Percentiles rank a stretch among this genome's conserved stretches.
Evolutionary conservation across 2,888 invertebrate species (phyloP).

Genomic region (Cataglyphis albicans): DNA sequence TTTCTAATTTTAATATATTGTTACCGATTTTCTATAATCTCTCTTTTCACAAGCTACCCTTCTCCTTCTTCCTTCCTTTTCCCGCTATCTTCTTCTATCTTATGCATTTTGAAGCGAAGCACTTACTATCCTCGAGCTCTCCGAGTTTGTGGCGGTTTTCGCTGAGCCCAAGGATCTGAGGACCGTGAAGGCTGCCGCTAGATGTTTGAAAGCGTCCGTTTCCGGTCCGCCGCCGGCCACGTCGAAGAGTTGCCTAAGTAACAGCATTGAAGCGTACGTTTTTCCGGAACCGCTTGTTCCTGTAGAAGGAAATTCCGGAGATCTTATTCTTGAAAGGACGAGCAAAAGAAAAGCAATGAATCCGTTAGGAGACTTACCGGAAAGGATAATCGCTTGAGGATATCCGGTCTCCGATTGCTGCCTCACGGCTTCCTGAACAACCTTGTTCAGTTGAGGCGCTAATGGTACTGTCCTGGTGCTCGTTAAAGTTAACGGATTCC

Average conservation of each 20-base stretch:
- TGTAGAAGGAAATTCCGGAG: conserved; percentile 74
- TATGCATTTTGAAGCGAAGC: conserved; percentile 29
- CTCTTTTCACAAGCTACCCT: neutral
- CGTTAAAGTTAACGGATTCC: conserved; percentile 94
- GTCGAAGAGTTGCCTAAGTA: conserved; percentile 96
- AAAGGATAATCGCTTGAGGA: conserved; percentile 97
- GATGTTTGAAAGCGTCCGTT: conserved; percentile 98
- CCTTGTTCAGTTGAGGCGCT: conserved; percentile 94
- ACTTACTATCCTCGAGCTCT: conserved; percentile 96
- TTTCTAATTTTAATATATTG: neutral
- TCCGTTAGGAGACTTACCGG: conserved; percentile 87
- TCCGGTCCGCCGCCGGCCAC: conserved; percentile 97
- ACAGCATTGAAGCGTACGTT: conserved; percentile 96
- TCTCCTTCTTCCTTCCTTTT: neutral
- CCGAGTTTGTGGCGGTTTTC: conserved; percentile 95
- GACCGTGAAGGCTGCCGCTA: conserved; percentile 97
- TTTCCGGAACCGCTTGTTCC: conserved; percentile 97
- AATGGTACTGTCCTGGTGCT: conserved; percentile 91
- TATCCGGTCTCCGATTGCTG: conserved; percentile 98
- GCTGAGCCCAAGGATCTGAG: conserved; percentile 96
- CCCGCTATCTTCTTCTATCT: conserved; percentile 23
- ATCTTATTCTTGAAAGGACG: conserved; percentile 23
- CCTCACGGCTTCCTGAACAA: conserved; percentile 96
- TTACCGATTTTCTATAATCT: neutral
- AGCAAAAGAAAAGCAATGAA: neutral